Conservation (phyloP, 2,797 vertebrate species). For the Melanotaenia pygmaea region DNA sequence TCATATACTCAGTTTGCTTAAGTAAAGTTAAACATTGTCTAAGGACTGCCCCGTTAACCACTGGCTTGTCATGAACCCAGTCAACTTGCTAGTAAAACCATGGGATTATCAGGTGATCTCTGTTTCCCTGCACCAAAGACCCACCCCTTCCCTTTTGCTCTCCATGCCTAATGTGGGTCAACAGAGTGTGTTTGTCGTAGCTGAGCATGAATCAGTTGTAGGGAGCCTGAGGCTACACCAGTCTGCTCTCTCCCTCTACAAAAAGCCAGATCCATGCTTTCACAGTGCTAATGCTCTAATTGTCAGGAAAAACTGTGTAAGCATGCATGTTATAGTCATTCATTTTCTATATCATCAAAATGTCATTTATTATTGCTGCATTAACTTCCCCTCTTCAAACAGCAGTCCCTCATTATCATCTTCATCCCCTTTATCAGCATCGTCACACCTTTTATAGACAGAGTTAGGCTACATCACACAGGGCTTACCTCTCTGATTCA, state of each 20-base stretch:
- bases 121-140: slow-evolving; percentile 15
- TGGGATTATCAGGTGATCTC: slow-evolving; percentile 53
- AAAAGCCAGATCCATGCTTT: slow-evolving; percentile 8
- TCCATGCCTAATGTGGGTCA: slow-evolving; percentile 78
- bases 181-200: slow-evolving; percentile 63
- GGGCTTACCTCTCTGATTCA: slow-evolving; percentile 20
- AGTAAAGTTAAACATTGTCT: slow-evolving; percentile 28
- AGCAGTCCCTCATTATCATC: not conserved
- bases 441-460: too few relatives aligned
- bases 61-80: slow-evolving; percentile 23
- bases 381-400: not conserved
- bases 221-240: slow-evolving; percentile 63
- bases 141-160: slow-evolving; percentile 24
- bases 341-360: slow-evolving; percentile 21
- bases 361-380: slow-evolving; percentile 16
- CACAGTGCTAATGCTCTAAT: slow-evolving; percentile 12
- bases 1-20: not conserved
- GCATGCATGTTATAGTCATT: not conserved
- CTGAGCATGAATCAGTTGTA: slow-evolving; percentile 58
- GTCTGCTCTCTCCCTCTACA: slow-evolving; percentile 36
- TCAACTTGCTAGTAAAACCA: slow-evolving; percentile 29
- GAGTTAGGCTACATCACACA: not conserved
- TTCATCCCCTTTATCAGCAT: not conserved
- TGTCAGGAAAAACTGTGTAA: not conserved
- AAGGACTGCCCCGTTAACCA: slow-evolving; percentile 12